A percentile compares a stretch with the other conserved stretches of the same genome.
Evolutionary conservation across 2,888 invertebrate species (phyloP).

Genomic region (Bombylius major): DNA sequence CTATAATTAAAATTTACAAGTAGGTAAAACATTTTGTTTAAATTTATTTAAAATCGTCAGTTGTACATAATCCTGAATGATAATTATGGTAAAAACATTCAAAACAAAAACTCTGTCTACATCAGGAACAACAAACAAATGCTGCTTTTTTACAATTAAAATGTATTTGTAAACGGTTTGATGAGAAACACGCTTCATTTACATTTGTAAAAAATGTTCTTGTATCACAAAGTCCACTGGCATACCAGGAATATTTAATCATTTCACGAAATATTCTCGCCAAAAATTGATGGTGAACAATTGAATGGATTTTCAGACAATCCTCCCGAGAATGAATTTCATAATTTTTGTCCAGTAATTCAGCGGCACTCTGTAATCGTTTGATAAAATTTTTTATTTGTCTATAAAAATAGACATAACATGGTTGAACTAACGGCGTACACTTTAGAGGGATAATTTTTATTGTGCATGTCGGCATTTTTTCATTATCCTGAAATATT

Average conservation of each 20-base stretch:
- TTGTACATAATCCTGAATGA: no score
- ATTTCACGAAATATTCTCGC: background rate
- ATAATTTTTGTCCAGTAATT: background rate
- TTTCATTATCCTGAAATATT: constrained; percentile 1
- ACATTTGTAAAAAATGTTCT: no score
- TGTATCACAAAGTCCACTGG: background rate
- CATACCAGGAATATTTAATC: background rate
- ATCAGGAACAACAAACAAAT: no score
- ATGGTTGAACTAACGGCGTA: background rate
- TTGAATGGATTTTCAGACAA: background rate
- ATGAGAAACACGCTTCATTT: no score
- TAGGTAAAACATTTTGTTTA: no score
- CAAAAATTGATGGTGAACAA: background rate
- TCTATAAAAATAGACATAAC: background rate
- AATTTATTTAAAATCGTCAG: no score
- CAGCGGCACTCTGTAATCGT: background rate
- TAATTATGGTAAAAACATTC: no score
- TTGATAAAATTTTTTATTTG: background rate
- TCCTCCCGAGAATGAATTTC: background rate
- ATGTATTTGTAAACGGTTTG: no score
- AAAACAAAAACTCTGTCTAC: no score
- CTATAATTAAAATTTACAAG: no score
- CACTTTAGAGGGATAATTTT: background rate
- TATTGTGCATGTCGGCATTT: constrained; percentile 1
- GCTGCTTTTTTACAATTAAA: no score